phyloP scores from a whole-genome alignment of 2,797 vertebrate genomes.

The Denticeps clupeoides region DNA sequence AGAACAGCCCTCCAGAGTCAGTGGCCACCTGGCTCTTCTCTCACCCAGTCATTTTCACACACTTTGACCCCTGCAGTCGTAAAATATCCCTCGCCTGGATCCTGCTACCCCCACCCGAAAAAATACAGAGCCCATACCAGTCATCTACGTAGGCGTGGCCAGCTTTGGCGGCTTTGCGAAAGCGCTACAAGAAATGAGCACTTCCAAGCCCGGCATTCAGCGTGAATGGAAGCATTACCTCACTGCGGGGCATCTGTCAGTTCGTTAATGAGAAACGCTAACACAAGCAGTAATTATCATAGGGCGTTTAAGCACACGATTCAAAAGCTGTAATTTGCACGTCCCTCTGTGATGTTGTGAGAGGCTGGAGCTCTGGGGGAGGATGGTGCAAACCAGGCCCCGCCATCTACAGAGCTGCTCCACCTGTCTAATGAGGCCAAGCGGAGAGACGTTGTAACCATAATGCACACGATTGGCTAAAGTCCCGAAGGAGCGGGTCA shows the following conservation, averaged over 20 bases:
- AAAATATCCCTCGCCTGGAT: neutral
- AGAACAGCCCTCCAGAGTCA: neutral
- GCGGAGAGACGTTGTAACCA: neutral
- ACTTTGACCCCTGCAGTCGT: neutral
- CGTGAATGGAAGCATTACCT: too few relatives aligned
- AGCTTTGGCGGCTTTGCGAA: neutral
- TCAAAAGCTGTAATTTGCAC: slow-evolving; percentile 47
- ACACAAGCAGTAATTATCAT: slow-evolving; percentile 57
- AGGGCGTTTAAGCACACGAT: slow-evolving; percentile 35
- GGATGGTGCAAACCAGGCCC: too few relatives aligned
- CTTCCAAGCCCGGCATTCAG: neutral
- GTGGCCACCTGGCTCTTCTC: slow-evolving; percentile 11
- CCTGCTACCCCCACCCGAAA: neutral
- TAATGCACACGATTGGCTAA: neutral
- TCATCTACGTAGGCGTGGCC: too few relatives aligned
- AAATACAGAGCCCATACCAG: too few relatives aligned
- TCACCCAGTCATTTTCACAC: slow-evolving; percentile 27
- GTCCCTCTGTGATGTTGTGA: slow-evolving; percentile 11
- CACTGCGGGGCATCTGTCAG: slow-evolving; percentile 41
- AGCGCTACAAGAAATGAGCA: neutral
- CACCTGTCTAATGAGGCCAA: neutral
- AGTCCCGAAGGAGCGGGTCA: neutral
- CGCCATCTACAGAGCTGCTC: too few relatives aligned
- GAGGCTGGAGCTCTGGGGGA: neutral
- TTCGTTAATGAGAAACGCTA: slow-evolving; percentile 47